Conservation (phyloP, 2,888 invertebrate species). For the Aphodius sticticus region DNA sequence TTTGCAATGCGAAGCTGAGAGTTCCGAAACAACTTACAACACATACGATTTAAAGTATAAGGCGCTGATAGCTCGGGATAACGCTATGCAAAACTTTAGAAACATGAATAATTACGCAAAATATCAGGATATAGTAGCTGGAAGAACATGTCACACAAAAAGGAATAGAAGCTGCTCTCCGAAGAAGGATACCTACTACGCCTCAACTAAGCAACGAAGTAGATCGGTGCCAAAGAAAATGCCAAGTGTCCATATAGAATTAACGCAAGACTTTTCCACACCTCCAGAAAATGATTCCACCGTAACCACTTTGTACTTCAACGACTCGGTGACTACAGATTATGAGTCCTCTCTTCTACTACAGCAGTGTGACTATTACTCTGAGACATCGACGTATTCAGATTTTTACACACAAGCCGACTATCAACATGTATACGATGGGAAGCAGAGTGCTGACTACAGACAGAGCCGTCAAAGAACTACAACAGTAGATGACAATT, state of each 20-base stretch:
- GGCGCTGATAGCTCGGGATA: neutral
- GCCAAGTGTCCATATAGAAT: neutral
- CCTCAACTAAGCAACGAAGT: neutral
- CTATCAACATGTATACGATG: neutral
- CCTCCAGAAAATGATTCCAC: neutral
- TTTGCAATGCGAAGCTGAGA: slow-evolving; percentile 15
- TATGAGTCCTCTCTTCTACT: neutral
- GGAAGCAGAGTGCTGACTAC: neutral
- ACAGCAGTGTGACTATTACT: slow-evolving; percentile 14
- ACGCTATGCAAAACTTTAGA: neutral
- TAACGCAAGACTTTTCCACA: neutral
- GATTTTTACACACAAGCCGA: slow-evolving; percentile 9
- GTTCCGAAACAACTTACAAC: slow-evolving; percentile 11
- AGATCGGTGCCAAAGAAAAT: slow-evolving; percentile 9
- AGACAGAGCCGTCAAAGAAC: neutral
- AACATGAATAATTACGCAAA: neutral
- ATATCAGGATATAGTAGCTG: slow-evolving; percentile 9
- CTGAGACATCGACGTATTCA: slow-evolving; percentile 21
- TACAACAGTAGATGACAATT: neutral
- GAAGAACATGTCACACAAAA: neutral
- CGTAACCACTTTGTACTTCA: slow-evolving; percentile 16
- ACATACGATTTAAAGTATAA: slow-evolving; percentile 13
- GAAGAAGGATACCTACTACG: neutral
- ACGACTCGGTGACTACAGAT: neutral
- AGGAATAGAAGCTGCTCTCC: neutral